These are phyloP conservation scores for Eurytoma californica DNA, from an alignment of 2,888 invertebrate genomes.

Conservation along the genomic window DNA sequence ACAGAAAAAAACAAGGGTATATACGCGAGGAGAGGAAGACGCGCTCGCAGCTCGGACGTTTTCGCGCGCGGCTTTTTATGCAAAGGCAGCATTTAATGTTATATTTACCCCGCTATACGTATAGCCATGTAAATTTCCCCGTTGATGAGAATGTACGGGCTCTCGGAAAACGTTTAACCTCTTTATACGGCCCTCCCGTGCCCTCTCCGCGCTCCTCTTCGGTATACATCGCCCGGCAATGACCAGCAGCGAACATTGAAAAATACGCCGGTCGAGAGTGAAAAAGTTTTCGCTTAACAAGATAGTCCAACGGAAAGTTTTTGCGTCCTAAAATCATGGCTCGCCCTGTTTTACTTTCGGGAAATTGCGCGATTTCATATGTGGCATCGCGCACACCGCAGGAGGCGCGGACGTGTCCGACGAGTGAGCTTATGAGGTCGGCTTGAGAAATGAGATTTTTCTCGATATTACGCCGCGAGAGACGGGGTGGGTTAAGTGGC, in stretches of 20 bases:
- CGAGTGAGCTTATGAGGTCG: background rate
- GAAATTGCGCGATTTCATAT: slow-evolving; percentile 38
- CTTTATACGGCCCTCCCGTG: slow-evolving; percentile 47
- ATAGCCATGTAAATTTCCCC: slow-evolving; percentile 65
- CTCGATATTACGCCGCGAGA: slow-evolving; percentile 13
- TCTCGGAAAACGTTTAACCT: slow-evolving; percentile 60
- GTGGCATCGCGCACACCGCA: background rate
- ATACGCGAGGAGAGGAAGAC: no score
- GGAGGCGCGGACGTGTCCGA: background rate
- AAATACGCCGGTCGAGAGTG: slow-evolving; percentile 9
- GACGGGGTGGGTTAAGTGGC: background rate
- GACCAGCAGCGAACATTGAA: background rate
- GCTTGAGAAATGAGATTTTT: background rate
- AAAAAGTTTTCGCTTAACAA: slow-evolving; percentile 15
- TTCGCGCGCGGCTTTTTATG: slow-evolving; percentile 36
- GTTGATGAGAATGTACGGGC: slow-evolving; percentile 67
- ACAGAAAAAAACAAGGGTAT: background rate
- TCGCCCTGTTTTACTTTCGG: slow-evolving; percentile 45
- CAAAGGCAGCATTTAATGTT: slow-evolving; percentile 58
- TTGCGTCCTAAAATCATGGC: background rate
- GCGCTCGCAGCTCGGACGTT: background rate
- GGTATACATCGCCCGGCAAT: slow-evolving; percentile 41
- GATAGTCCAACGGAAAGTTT: slow-evolving; percentile 19
- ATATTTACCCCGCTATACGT: slow-evolving; percentile 66
- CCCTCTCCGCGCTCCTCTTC: slow-evolving; percentile 47